Conservation (phyloP, 1,140 invertebrate genomes). For the Colletes gigas region DNA sequence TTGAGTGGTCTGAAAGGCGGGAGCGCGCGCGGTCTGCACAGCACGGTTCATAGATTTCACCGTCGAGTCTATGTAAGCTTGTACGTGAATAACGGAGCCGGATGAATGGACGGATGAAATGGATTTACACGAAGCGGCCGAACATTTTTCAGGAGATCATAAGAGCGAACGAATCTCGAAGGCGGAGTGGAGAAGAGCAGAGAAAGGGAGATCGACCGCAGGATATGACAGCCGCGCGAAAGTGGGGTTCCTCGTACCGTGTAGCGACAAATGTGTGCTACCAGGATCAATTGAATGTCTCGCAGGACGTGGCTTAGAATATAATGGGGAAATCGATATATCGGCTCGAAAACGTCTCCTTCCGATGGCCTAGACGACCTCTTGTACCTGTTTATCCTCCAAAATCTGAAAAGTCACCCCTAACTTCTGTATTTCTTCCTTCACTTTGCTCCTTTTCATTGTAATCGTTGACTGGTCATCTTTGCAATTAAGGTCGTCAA, state of each 20-base stretch:
- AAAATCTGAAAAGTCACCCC: neutral
- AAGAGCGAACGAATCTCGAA: constrained; percentile 53
- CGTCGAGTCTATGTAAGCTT: constrained; percentile 41
- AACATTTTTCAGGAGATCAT: constrained; percentile 63
- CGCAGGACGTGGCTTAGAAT: constrained; percentile 20
- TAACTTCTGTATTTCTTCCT: neutral
- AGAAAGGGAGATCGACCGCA: constrained; percentile 47
- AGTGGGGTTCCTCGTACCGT: constrained; percentile 32
- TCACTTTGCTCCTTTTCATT: too few relatives aligned
- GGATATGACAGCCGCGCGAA: constrained; percentile 57
- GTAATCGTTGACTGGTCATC: too few relatives aligned
- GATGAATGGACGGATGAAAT: constrained; percentile 62
- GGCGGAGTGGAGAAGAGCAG: neutral
- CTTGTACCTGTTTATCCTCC: neutral
- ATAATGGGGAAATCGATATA: constrained; percentile 72
- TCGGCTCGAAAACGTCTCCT: constrained; percentile 34
- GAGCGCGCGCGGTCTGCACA: too few relatives aligned
- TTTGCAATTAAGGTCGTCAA: too few relatives aligned
- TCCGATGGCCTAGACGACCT: constrained; percentile 15
- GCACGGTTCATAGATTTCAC: constrained; percentile 57
- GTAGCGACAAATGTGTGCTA: constrained; percentile 65
- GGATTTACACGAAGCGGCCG: constrained; percentile 54
- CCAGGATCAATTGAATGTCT: constrained; percentile 67
- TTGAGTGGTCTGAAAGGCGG: constrained; percentile 48
- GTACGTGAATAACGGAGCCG: constrained; percentile 30